Base-by-base conservation (phyloP, 2,797 vertebrate genomes). In the Coregonus suidteri region DNA sequence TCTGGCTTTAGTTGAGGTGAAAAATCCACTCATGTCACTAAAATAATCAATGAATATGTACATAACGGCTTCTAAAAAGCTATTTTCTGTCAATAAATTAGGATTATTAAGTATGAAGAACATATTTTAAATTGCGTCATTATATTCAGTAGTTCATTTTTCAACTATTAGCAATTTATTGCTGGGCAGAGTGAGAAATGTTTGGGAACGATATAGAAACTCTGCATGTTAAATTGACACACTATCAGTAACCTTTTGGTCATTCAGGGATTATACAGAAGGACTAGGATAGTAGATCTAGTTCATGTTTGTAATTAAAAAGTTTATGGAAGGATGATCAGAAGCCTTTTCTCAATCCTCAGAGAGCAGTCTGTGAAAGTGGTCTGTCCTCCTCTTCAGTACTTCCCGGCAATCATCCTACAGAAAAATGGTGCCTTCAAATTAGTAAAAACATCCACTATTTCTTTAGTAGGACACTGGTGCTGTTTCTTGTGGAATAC, bases 381-480 rank as follows among this genome's bases (percentile, higher is more conserved):
- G 94, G 85, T 95, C 93, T 70, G 93, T 93, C 69, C 68, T 92
- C 84, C 83, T 90, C 88, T 90, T 94, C 81, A 96, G 93, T 68
- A 91, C 85, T 37, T 91, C 88, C 75, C 93, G 92, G 79, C 95
- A 93, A 0, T 96, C 94, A 51, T 94, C 94, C 96, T 96, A 88
- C 81, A 83, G 25, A 86, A 79, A 20, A 79, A 88, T 31, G 25
- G 31, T 47, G 9, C 41, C 9, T 13, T 47, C 9, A 16, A 41
- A 14, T 20, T 14, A 52, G 15, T 37, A 68, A 74, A 67, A 25
- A 71, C 15, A 68, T 18, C 0, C 71, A 69, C 16, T 20, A 59
- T 59, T 59, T 59, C 4, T 59, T 59, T 59, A 7, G n/a, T 20
- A 59, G 16, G 18, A 59, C 5, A 20, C n/a, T n/a, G 16, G 16